A percentile compares a stretch with the other conserved stretches of the same genome.
These are phyloP conservation scores for Calephelis virginiensis DNA, from an alignment of 1,140 invertebrate genomes.

Conservation along the genomic window DNA sequence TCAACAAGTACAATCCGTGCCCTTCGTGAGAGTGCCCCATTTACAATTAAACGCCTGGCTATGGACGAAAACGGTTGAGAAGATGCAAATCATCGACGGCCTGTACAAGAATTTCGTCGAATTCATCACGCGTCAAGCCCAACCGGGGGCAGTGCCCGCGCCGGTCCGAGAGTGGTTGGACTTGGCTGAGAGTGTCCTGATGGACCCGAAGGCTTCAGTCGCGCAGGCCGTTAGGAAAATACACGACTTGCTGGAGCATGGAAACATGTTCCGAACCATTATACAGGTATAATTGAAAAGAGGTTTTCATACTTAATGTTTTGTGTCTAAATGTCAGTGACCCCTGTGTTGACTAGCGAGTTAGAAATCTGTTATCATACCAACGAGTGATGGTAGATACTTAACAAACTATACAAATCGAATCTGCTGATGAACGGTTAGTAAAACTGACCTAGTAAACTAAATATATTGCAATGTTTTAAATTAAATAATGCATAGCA, in stretches of 20 bases:
- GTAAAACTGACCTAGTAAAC: neutral
- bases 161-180: slow-evolving; percentile 80
- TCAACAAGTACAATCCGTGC: slow-evolving; percentile 63
- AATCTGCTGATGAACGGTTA: neutral
- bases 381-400: neutral
- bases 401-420: neutral
- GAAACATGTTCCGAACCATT: slow-evolving; percentile 81
- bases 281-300: slow-evolving; percentile 74
- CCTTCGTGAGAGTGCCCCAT: slow-evolving; percentile 52
- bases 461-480: neutral
- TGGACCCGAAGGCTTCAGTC: slow-evolving; percentile 78
- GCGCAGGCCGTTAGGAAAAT: slow-evolving; percentile 73
- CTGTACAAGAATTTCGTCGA: slow-evolving; percentile 81
- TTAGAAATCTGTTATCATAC: neutral
- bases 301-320: neutral
- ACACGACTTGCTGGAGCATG: slow-evolving; percentile 76
- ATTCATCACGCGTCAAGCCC: slow-evolving; percentile 77
- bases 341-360: neutral
- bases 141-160: slow-evolving; percentile 63
- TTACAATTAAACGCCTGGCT: slow-evolving; percentile 76
- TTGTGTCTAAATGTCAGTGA: neutral
- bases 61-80: slow-evolving; percentile 77
- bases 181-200: slow-evolving; percentile 81
- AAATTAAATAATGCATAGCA: too few relatives aligned
- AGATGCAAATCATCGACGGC: slow-evolving; percentile 78